Percentiles rank a stretch among this genome's conserved stretches.
Evolutionary conservation across 2,797 vertebrate species (phyloP).

Genomic region (Nannoperca obscura): DNA sequence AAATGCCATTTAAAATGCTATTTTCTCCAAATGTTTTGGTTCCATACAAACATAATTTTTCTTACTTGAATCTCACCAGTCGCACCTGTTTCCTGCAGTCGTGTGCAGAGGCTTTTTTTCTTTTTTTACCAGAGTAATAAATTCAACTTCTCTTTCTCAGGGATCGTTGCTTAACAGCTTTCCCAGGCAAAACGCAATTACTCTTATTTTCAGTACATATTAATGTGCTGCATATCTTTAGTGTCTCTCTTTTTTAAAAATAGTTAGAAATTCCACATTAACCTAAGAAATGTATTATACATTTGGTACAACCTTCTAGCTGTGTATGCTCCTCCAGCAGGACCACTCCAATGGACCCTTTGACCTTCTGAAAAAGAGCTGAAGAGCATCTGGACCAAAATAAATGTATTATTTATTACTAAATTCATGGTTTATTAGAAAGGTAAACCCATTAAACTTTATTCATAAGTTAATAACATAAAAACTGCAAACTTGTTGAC

Average conservation of each 20-base stretch:
- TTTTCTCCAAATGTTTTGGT: constrained; percentile 73
- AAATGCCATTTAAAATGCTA: constrained; percentile 69
- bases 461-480: background rate
- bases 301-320: constrained; percentile 11
- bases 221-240: constrained; percentile 62
- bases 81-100: constrained; percentile 78
- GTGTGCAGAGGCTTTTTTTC: constrained; percentile 46
- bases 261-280: constrained; percentile 49
- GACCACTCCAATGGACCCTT: background rate
- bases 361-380: constrained; percentile 14
- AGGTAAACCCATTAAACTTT: background rate
- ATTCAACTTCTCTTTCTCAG: constrained; percentile 67
- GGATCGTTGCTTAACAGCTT: constrained; percentile 71
- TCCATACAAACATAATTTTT: constrained; percentile 72
- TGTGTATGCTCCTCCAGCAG: constrained; percentile 19
- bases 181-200: constrained; percentile 73
- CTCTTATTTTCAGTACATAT: constrained; percentile 62
- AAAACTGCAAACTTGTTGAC: background rate
- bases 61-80: constrained; percentile 72
- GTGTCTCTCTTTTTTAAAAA: constrained; percentile 58
- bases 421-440: background rate
- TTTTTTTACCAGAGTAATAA: constrained; percentile 67
- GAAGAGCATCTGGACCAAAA: constrained; percentile 6
- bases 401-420: background rate
- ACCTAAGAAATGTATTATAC: constrained; percentile 16